Evolutionary conservation across 2,888 invertebrate species (phyloP).

Genomic region (Cryptocephalus primarius): DNA sequence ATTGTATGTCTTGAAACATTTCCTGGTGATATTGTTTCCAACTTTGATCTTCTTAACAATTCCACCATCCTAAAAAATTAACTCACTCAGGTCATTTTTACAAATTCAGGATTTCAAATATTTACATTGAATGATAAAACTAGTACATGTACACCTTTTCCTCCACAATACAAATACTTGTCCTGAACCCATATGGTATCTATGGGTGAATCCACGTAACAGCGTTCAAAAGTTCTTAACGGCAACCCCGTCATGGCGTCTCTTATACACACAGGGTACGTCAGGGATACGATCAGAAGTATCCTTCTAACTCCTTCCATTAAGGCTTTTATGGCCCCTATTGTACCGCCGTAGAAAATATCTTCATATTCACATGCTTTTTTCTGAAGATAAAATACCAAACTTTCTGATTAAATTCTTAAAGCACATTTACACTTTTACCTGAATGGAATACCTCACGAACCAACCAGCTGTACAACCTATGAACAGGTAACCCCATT

Average conservation of each 20-base stretch:
- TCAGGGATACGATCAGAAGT: constrained; percentile 57
- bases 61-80: constrained; percentile 47
- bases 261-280: constrained; percentile 57
- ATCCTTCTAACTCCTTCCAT: constrained; percentile 63
- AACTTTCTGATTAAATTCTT: background rate
- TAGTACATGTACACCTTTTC: constrained; percentile 60
- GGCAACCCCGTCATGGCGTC: constrained; percentile 62
- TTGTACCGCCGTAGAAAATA: constrained; percentile 49
- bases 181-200: constrained; percentile 58
- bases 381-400: constrained; percentile 15
- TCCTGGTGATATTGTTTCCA: constrained; percentile 47
- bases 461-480: constrained; percentile 64
- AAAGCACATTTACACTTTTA: constrained; percentile 25
- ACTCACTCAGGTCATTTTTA: background rate
- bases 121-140: constrained; percentile 67
- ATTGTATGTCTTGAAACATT: constrained; percentile 55
- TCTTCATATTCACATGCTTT: constrained; percentile 23
- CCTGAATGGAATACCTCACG: constrained; percentile 57
- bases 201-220: constrained; percentile 36
- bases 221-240: constrained; percentile 44
- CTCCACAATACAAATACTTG: constrained; percentile 57
- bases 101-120: constrained; percentile 19
- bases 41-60: constrained; percentile 34
- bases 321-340: constrained; percentile 58
- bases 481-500: constrained; percentile 61